Base-by-base conservation (phyloP, 2,797 vertebrate genomes). In the Fundulus diaphanus region DNA sequence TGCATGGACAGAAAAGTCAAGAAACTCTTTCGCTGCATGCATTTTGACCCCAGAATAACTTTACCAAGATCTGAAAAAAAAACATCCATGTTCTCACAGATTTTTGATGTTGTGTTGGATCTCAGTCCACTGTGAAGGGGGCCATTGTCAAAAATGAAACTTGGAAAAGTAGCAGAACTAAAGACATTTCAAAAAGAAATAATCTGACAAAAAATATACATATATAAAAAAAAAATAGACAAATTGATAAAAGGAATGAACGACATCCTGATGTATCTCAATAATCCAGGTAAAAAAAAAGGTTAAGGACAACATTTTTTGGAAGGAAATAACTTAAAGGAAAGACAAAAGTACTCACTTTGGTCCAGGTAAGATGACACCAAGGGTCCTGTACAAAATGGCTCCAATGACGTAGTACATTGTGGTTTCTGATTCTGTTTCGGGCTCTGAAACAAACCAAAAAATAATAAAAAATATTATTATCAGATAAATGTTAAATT, bases 371-470 rank as follows among this genome's bases (percentile, higher is more conserved):
- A 99, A 92, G 92, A 99, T 98, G 84, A 96, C 87, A 40, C 96
- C 97, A 70, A 99, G 90, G 0, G 98, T 99, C 84, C 98, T 96
- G 90, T 98, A 99, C 83, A 99, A 93, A 89, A 99, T 96, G 61
- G 97, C 96, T 84, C 98, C 98, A 2, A 99, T 98, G 88, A 99
- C 97, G 0, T 98, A 99, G 91, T 99, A 97, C 57, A 97, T 90
- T 0, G 97, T 95, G 51, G 89, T 49, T 66, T 92, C 91, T 0
- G 90, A 83, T 44, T 99, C 97, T 0, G 68, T 13, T 5, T 99
- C 97, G 0, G 94, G 90, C 83, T 99, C 98, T 96, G 92, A 54
- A 63, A 92, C 27, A 82, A 44, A 71, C 22, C 6, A 59, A 1
- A 24, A 12, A 37, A 8, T 2, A 83, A 42, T 68, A 24, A 3